Conservation (phyloP, 53 echinoderm and acorn worm genomes). For the Mesocentrotus franciscanus region DNA sequence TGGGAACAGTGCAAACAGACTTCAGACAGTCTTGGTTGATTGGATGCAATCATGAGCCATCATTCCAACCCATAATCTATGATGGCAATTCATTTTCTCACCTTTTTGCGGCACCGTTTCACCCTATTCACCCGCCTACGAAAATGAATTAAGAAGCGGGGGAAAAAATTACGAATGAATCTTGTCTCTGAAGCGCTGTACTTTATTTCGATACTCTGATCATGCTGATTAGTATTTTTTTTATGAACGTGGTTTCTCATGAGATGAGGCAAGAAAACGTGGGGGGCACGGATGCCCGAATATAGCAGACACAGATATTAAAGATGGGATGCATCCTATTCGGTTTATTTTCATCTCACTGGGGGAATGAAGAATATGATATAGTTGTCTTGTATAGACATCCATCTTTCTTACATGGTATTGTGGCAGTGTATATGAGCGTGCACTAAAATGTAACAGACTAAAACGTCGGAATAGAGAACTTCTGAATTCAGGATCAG, state of each 20-base stretch:
- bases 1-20: not conserved
- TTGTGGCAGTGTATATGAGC: too few species aligned
- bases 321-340: not conserved
- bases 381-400: too few species aligned
- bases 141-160: constrained; percentile 32
- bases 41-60: constrained; percentile 12
- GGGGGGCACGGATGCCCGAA: not conserved
- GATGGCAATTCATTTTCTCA: constrained; percentile 32
- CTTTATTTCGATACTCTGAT: constrained; percentile 45
- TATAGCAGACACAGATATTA: not conserved
- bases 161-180: not conserved
- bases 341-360: not conserved
- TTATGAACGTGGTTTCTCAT: not conserved
- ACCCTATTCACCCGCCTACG: not conserved
- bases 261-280: not conserved
- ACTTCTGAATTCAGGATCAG: too few species aligned
- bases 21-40: not conserved
- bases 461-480: too few species aligned
- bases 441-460: too few species aligned
- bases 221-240: not conserved
- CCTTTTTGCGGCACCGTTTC: constrained; percentile 7
- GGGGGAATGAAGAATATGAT: not conserved
- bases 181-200: not conserved
- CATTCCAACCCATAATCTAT: constrained; percentile 3
- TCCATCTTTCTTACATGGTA: too few species aligned